Evolutionary conservation across 2,797 vertebrate species (phyloP), one percentile per base, ranked within the genome.

Genomic region (Aselliscus stoliczkanus): DNA sequence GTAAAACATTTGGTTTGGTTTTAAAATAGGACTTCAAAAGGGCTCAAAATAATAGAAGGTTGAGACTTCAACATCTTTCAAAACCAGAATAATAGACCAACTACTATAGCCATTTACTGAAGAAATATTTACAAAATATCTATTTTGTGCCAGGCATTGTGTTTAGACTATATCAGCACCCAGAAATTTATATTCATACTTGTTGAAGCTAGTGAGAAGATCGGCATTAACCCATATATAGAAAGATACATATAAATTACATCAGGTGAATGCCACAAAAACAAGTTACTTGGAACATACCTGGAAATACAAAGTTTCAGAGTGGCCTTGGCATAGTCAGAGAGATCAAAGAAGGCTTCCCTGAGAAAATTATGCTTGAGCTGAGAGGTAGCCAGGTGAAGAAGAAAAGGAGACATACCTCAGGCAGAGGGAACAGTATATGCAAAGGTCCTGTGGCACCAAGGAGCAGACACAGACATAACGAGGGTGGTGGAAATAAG

Each of bases 21-120:
- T 87, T 92, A 56, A 92, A 90, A 82, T 1, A 94, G 34, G 58
- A 88, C 77, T 90, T 93, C 67, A 70, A 96, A 95, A 76, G 56
- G 65, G 25, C 44, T 82, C 34, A 34, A 84, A 93, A 79, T 79
- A 84, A 91, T n/a, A 92, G 60, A 72, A 95, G 84, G 67, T 9
- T 69, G 23, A 84, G 54, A 42, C 44, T 73, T 67, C 15, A 23
- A 15, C 37, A 52, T 47, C 54, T 25, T 62, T 87, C 50, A 20
- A 65, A 29, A 52, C 25, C 65, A 34, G 37, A 90, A 31, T 31
- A 56, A 62, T 0, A 73, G 77, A 64, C 23, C 58, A 31, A 87
- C 34, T 34, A 67, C 34, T 9, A 47, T 0, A 62, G 56, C 12
- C 25, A 50, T 70, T 76, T 64, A 47, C 20, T 65, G 23, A 64